These are phyloP conservation scores for Pangasius macronema DNA, from an alignment of 2,797 vertebrate genomes.

Conservation along the genomic window DNA sequence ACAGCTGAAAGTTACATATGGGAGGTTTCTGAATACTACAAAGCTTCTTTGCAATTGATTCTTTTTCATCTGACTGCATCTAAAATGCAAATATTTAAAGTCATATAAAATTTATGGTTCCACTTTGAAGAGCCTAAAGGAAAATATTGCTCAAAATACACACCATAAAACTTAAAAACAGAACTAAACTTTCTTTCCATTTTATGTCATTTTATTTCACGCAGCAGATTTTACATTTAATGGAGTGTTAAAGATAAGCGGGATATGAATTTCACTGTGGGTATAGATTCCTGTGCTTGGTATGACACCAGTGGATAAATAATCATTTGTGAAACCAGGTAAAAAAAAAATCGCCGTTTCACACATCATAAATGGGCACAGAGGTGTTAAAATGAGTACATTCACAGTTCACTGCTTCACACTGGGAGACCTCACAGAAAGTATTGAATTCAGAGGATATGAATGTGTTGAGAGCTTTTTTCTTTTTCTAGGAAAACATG, in stretches of 20 bases:
- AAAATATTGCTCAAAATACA: neutral
- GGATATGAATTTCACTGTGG: neutral
- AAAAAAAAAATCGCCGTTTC: neutral
- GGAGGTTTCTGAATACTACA: conserved; percentile 30
- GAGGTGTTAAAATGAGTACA: conserved; percentile 18
- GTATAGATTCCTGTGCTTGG: neutral
- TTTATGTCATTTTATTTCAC: conserved; percentile 1
- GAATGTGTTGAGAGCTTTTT: neutral
- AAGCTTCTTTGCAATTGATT: neutral
- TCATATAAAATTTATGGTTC: neutral
- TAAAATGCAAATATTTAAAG: conserved; percentile 44
- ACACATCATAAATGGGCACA: conserved; percentile 1
- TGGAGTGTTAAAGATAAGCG: conserved; percentile 2
- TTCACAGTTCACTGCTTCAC: conserved; percentile 6
- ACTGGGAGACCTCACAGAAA: conserved; percentile 3
- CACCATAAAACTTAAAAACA: neutral
- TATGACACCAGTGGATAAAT: neutral
- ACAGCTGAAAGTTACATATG: conserved; percentile 14
- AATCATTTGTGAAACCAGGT: neutral
- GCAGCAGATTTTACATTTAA: neutral
- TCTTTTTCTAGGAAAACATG: neutral
- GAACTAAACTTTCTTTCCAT: neutral
- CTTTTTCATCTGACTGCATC: conserved; percentile 1
- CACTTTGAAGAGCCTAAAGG: neutral
- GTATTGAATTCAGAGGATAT: neutral